Percentiles rank a stretch among this genome's conserved stretches.
Evolutionary conservation across 2,888 invertebrate species (phyloP).

Genomic region (Melitaea athalia): DNA sequence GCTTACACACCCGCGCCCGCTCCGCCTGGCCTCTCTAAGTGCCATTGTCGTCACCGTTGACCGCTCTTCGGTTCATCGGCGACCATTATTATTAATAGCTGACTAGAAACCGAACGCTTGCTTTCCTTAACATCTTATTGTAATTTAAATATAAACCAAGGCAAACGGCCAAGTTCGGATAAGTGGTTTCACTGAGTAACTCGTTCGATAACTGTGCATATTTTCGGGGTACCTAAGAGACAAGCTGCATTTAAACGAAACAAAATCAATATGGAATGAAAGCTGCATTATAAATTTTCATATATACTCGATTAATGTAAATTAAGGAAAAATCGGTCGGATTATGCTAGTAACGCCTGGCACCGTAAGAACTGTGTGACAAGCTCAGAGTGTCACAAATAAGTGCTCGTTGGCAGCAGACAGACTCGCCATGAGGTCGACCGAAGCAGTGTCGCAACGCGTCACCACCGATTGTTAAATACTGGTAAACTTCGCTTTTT

Average conservation of each 20-base stretch:
- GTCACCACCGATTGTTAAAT: conserved; percentile 22
- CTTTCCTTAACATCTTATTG: conserved; percentile 20
- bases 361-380: conserved; percentile 26
- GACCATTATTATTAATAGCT: conserved; percentile 29
- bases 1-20: conserved; percentile 1
- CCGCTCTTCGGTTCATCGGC: conserved; percentile 18
- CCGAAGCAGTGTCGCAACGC: conserved; percentile 19
- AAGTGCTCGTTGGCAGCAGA: conserved; percentile 29
- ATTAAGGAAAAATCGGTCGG: background rate
- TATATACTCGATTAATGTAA: background rate
- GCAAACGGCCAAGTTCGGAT: conserved; percentile 34
- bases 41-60: conserved; percentile 13
- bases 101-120: conserved; percentile 24
- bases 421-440: conserved; percentile 20
- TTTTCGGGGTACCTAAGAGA: background rate
- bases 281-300: background rate
- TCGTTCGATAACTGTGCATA: background rate
- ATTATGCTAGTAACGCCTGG: conserved; percentile 25
- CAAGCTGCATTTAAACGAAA: background rate
- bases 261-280: background rate
- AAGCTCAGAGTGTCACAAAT: conserved; percentile 29
- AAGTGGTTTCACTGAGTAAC: background rate
- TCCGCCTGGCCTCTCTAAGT: conserved; percentile 9
- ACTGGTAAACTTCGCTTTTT: conserved; percentile 20
- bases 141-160: conserved; percentile 30